These are phyloP conservation scores for Copidosoma aretas DNA, from an alignment of 2,888 invertebrate genomes.

Conservation along the genomic window DNA sequence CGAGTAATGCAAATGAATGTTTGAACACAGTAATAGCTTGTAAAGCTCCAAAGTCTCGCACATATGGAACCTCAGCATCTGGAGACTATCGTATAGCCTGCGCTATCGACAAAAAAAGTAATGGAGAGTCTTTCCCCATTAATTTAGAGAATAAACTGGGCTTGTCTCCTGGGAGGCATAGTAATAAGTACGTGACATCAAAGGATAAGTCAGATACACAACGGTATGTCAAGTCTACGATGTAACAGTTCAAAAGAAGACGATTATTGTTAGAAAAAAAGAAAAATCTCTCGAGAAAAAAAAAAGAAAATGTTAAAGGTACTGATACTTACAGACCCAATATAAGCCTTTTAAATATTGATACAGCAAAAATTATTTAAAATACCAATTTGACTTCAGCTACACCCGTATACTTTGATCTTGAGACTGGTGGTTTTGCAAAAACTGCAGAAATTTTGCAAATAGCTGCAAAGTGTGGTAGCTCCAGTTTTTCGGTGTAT, in stretches of 20 bases:
- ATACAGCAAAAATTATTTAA: not conserved
- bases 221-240: slow-evolving; percentile 15
- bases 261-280: slow-evolving; percentile 32
- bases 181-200: slow-evolving; percentile 3
- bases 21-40: slow-evolving; percentile 18
- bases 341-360: slow-evolving; percentile 23
- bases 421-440: slow-evolving; percentile 18
- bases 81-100: slow-evolving; percentile 18
- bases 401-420: slow-evolving; percentile 18
- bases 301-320: slow-evolving; percentile 37
- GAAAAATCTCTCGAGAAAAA: slow-evolving; percentile 35
- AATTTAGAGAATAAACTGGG: slow-evolving; percentile 6
- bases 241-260: slow-evolving; percentile 5
- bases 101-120: slow-evolving; percentile 30
- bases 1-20: slow-evolving; percentile 33
- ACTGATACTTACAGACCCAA: slow-evolving; percentile 28
- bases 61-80: slow-evolving; percentile 25
- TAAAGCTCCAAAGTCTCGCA: slow-evolving; percentile 29
- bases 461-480: slow-evolving; percentile 5
- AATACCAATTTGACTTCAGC: not conserved
- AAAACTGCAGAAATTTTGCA: slow-evolving; percentile 16
- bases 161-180: slow-evolving; percentile 26
- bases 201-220: not conserved
- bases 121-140: slow-evolving; percentile 15
- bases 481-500: slow-evolving; percentile 1